These are phyloP conservation scores for Saccopteryx leptura DNA, from an alignment of 2,113 vertebrate genomes.

Conservation along the genomic window DNA sequence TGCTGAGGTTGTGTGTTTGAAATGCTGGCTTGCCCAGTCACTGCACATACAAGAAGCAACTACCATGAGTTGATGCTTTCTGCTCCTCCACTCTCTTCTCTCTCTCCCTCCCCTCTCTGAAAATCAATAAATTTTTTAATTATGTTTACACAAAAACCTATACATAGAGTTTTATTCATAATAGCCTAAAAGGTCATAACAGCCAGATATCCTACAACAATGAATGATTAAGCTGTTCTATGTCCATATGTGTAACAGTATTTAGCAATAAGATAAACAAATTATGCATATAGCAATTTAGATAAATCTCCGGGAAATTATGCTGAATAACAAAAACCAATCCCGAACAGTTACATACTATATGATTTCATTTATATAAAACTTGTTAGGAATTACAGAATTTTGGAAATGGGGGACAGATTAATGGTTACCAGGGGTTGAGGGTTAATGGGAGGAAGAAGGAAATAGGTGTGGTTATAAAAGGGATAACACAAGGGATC, in stretches of 20 bases:
- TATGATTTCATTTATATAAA: slow-evolving; percentile 1
- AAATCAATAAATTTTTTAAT: neutral
- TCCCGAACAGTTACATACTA: neutral
- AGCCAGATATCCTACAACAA: neutral
- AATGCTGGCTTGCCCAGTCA: no score
- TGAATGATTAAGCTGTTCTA: neutral
- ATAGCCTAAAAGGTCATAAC: neutral
- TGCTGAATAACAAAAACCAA: neutral
- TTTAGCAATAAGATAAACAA: neutral
- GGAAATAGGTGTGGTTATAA: neutral
- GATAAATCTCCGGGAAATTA: slow-evolving; percentile 22
- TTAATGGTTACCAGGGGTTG: neutral
- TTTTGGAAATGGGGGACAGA: neutral
- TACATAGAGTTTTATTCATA: neutral
- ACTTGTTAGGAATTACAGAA: neutral
- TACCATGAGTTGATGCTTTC: no score
- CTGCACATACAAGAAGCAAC: no score
- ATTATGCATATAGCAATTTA: neutral
- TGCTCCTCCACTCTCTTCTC: no score
- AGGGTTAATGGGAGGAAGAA: no score
- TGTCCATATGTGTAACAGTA: neutral
- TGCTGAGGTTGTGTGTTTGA: no score
- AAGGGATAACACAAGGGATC: neutral
- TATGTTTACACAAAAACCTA: neutral
- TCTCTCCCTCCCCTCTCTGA: no score